phyloP scores from a whole-genome alignment of 1,140 invertebrate species.

The Bombus pascuorum region DNA sequence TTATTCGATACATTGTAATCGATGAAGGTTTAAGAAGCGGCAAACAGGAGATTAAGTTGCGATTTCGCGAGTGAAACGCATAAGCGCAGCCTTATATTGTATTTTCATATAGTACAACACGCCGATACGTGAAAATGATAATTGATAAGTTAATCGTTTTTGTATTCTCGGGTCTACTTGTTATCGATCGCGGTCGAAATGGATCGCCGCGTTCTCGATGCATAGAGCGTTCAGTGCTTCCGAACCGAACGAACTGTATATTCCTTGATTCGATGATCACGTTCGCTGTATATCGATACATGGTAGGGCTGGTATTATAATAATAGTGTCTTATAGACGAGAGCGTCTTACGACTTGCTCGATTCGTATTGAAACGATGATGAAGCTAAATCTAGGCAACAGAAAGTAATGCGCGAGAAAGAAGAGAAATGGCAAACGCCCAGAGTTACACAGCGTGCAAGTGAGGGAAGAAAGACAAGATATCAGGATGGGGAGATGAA shows the following conservation, averaged over 20 bases:
- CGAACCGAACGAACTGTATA: conserved; percentile 39
- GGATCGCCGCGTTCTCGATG: conserved; percentile 2
- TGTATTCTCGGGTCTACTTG: conserved; percentile 27
- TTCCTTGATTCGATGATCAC: conserved; percentile 32
- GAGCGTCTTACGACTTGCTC: not conserved
- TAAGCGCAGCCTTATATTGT: conserved; percentile 49
- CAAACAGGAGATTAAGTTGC: conserved; percentile 11
- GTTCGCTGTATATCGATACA: conserved; percentile 13
- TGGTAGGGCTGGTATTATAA: conserved; percentile 23
- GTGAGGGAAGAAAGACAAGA: not conserved
- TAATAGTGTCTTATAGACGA: conserved; percentile 39
- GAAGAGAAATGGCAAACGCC: not conserved
- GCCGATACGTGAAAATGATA: conserved; percentile 12
- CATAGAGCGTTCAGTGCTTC: conserved; percentile 40
- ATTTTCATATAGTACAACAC: conserved; percentile 47
- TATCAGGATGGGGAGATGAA: not conserved
- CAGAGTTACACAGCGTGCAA: not conserved
- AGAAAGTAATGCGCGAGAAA: not conserved
- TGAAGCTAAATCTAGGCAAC: not conserved
- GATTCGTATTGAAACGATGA: not conserved
- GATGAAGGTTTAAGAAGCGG: conserved; percentile 6
- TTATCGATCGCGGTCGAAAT: not conserved
- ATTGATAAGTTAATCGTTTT: conserved; percentile 40
- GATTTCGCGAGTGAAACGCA: conserved; percentile 22
- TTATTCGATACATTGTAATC: conserved; percentile 4